These are phyloP conservation scores for Acanthosoma haemorrhoidale DNA, from an alignment of 2,888 invertebrate genomes.

Conservation along the genomic window DNA sequence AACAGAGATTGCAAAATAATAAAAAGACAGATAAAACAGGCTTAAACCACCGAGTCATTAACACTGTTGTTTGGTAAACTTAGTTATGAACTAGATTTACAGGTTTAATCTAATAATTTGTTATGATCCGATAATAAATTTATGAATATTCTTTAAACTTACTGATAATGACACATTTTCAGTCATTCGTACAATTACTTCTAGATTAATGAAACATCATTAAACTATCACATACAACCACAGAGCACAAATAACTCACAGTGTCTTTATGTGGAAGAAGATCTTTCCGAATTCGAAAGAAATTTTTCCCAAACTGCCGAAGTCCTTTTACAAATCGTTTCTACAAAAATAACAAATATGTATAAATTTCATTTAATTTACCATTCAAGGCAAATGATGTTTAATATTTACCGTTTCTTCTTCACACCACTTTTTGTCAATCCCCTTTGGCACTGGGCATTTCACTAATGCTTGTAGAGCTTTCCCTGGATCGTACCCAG, in stretches of 20 bases:
- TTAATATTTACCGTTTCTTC: slow-evolving; percentile 70
- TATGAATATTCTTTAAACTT: too few relatives aligned
- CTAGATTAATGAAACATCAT: too few relatives aligned
- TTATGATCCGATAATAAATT: too few relatives aligned
- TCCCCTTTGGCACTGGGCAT: slow-evolving; percentile 93
- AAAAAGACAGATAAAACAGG: too few relatives aligned
- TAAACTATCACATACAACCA: neutral
- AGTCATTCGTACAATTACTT: too few relatives aligned
- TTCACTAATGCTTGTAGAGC: slow-evolving; percentile 94
- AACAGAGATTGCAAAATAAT: too few relatives aligned
- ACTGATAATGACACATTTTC: too few relatives aligned
- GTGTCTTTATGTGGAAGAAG: slow-evolving; percentile 94
- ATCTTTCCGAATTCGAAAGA: slow-evolving; percentile 95
- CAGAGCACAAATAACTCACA: slow-evolving; percentile 49
- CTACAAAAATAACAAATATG: slow-evolving; percentile 45
- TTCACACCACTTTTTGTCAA: slow-evolving; percentile 97
- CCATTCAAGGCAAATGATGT: neutral
- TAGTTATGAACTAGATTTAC: too few relatives aligned
- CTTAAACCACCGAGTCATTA: too few relatives aligned
- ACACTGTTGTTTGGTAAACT: too few relatives aligned
- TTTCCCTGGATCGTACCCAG: slow-evolving; percentile 92
- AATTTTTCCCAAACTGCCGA: slow-evolving; percentile 97
- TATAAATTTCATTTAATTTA: neutral
- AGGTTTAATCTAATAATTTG: too few relatives aligned
- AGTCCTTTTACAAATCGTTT: slow-evolving; percentile 98